Base-by-base conservation (phyloP, 2,888 invertebrate genomes). In the Rhagophthalmus giganteus region DNA sequence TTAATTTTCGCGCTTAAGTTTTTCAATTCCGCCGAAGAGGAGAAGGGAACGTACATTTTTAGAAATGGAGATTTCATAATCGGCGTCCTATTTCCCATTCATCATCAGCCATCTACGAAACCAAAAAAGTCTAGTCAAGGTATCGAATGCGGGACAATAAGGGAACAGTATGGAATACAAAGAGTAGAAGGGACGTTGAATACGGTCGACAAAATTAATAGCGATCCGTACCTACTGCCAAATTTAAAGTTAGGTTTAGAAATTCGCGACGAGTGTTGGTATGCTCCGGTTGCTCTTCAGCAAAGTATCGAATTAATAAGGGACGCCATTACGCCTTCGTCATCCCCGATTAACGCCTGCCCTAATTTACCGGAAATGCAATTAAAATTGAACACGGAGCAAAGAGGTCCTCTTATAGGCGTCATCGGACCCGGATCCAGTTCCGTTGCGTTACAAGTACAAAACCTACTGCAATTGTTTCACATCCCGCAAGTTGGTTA, bases 231-330 rank as follows among this genome's bases (percentile, higher is more conserved):
- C 32, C 75, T 87, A 48, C 72, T 85, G 49, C 82, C 82, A 4
- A 78, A 77, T 45, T 62, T 79, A 47, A 74, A 69, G 30, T 67
- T 80, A 31, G 88, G 88, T 14, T 81, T 86, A 44, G 87, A 88
- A 70, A 85, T 88, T 53, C 77, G 87, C 2, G 90, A 90, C 74
- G 87, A 87, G 13, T 90, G 90, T 72, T 90, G 89, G 89, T 88
- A 87, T 65, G 84, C 88, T 2, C 84, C 88, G 9, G 85, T 88
- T 2, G 88, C 89, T 16, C 77, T 90, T 55, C 87, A 88, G 64
- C 88, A 88, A 73, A 85, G 84, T 68, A 84, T 88, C 55, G 86
- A 87, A 73, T 81, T 88, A 62, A 86, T 88, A 59, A 79, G 87
- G 33, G 86, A 86, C 67, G 82, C 86, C 27, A 80, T 85, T 60